Base-by-base conservation (phyloP, 1,140 invertebrate genomes). In the Bombus sibiricus region DNA sequence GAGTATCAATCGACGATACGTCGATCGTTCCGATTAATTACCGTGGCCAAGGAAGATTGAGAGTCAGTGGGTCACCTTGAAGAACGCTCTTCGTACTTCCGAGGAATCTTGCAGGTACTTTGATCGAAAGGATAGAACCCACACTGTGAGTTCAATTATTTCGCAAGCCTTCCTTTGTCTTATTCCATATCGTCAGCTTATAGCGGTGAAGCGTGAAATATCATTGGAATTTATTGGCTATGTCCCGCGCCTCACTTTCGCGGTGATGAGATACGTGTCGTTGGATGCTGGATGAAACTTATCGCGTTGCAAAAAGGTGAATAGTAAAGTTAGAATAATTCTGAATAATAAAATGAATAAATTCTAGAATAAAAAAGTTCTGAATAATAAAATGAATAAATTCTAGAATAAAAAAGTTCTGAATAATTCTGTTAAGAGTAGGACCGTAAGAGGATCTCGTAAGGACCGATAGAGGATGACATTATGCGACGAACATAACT, bases 61-160 rank as follows among this genome's bases (percentile, higher is more conserved):
- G 32, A 85, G 68, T 85, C 77, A 80, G 64, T 72, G 83, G 76
- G 83, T 62, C 53, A 85, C 83, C 76, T 79, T 72, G 76, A 85
- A 41, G 41, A 72, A 80, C 68, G 22, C 18, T 32, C 47, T 69
- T 69, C 53, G 64, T 32, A n/a, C 22, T 6, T 32, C 28, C 12
- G 6, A 32, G 64, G 74, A 78, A 57, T 41, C 73, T 59, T 39
- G 3, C 83, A 72, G 83, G 77, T 80, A 80, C 37, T 47, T 9
- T 9, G 43, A 28, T 39, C 37, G 2, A 39, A 10, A 10, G 34
- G 34, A 69, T 37, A 34, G 32, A 68, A 34, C 47, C 18, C 47
- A 53, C 47, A 22, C 18, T 22, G 47, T 53, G 15, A 32, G 9
- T 68, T 68, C 32, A 18, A 18, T 15, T 5, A 32, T n/a, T 68